phyloP scores from a whole-genome alignment of 2,888 invertebrate genomes.

The Argyresthia albistria region DNA sequence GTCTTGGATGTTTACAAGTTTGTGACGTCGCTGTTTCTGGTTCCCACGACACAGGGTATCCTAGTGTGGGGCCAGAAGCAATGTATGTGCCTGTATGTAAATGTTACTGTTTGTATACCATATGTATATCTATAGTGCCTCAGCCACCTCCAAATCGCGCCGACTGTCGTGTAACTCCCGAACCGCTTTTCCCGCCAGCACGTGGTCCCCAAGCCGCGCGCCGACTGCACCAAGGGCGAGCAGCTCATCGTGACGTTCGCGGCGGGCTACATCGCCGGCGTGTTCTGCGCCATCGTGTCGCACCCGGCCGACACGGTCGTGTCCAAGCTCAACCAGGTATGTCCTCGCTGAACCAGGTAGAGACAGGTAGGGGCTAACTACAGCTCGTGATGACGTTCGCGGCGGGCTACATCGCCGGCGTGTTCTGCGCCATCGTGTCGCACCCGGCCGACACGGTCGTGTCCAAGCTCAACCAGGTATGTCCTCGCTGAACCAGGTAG shows the following conservation, averaged over 20 bases:
- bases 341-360: neutral
- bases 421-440: constrained; percentile 99
- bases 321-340: constrained; percentile 94
- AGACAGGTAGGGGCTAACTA: neutral
- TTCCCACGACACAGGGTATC: too few relatives aligned
- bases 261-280: constrained; percentile 96
- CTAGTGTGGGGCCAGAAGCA: too few relatives aligned
- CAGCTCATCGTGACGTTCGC: constrained; percentile 96
- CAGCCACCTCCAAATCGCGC: too few relatives aligned
- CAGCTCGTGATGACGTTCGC: constrained; percentile 96
- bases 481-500: too few relatives aligned
- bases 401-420: constrained; percentile 96
- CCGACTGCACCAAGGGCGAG: constrained; percentile 91
- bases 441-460: constrained; percentile 98
- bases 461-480: constrained; percentile 94
- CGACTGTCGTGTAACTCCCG: too few relatives aligned
- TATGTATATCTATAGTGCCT: too few relatives aligned
- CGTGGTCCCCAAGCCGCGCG: constrained; percentile 95
- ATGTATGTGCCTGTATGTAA: too few relatives aligned
- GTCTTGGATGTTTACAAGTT: too few relatives aligned
- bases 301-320: constrained; percentile 98
- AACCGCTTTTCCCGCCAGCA: constrained; percentile 41
- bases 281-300: constrained; percentile 99
- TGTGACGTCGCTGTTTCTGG: too few relatives aligned
- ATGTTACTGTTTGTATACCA: too few relatives aligned